Evolutionary conservation across 2,113 vertebrate genomes (phyloP).

Genomic region (Otus sunia): DNA sequence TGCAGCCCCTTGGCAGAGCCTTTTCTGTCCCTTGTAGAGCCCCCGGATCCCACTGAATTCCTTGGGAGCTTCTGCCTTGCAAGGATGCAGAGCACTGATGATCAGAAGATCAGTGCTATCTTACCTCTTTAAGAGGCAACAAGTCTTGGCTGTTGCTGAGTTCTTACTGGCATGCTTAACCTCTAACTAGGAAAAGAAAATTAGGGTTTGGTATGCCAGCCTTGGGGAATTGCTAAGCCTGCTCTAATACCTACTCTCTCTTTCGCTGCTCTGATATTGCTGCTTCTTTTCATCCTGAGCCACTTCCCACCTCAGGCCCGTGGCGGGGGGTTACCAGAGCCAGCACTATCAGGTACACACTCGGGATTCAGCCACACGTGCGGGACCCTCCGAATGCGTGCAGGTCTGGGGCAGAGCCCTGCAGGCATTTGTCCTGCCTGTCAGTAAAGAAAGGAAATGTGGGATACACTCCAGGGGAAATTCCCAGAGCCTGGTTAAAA

Average conservation of each 20-base stretch:
- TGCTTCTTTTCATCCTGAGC: background rate
- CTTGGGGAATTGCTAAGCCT: background rate
- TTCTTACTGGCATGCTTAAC: background rate
- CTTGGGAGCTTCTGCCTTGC: background rate
- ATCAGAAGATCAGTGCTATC: background rate
- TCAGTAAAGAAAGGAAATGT: fast-evolving
- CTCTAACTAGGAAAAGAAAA: background rate
- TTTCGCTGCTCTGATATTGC: background rate
- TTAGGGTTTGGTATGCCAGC: background rate
- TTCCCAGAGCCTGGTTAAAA: fast-evolving
- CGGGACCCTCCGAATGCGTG: fast-evolving
- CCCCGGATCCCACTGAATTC: background rate
- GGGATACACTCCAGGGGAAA: fast-evolving
- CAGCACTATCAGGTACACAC: fast-evolving
- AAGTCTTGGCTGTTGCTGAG: background rate
- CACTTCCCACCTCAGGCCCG: fast-evolving
- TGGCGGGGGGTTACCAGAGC: fast-evolving
- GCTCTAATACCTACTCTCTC: background rate
- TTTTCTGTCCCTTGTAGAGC: background rate
- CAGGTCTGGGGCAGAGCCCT: background rate
- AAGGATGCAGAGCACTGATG: background rate
- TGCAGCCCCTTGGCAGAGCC: background rate
- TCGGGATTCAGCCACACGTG: background rate
- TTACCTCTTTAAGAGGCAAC: background rate
- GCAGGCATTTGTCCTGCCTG: fast-evolving